These are phyloP conservation scores for Myocastor coypus DNA, from an alignment of 2,113 vertebrate species.

Conservation along the genomic window DNA sequence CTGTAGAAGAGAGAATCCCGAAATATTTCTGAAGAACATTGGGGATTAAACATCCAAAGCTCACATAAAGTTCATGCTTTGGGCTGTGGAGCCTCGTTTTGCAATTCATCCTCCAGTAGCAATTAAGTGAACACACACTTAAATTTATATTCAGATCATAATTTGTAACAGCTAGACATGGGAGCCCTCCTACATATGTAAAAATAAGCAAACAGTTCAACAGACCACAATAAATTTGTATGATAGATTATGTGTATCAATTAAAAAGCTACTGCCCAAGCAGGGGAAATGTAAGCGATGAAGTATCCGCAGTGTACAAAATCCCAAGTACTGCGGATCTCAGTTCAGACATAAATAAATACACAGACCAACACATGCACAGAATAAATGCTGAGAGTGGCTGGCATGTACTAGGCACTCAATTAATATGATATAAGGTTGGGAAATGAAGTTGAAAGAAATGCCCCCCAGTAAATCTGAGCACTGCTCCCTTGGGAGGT, in stretches of 20 bases:
- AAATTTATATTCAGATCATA: not conserved
- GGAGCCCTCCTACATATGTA: not conserved
- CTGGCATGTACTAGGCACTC: no score
- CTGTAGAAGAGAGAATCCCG: not conserved
- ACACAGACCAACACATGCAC: no score
- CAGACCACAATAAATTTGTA: not conserved
- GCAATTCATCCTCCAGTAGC: not conserved
- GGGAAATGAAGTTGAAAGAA: no score
- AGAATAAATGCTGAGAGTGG: not conserved
- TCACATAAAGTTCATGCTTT: not conserved
- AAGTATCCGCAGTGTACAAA: not conserved
- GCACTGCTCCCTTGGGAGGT: accelerated
- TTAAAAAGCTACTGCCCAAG: not conserved
- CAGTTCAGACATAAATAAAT: not conserved
- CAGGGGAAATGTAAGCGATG: not conserved
- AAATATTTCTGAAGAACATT: no score
- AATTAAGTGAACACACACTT: not conserved
- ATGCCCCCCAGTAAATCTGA: not conserved
- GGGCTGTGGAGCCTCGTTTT: not conserved
- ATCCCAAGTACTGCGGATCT: not conserved
- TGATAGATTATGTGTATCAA: not conserved
- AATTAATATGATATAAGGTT: not conserved
- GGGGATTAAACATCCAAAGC: not conserved
- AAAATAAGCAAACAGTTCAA: not conserved
- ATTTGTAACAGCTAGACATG: not conserved